Conservation (phyloP, 1,140 invertebrate species). For the Drosophila nigromelanica region DNA sequence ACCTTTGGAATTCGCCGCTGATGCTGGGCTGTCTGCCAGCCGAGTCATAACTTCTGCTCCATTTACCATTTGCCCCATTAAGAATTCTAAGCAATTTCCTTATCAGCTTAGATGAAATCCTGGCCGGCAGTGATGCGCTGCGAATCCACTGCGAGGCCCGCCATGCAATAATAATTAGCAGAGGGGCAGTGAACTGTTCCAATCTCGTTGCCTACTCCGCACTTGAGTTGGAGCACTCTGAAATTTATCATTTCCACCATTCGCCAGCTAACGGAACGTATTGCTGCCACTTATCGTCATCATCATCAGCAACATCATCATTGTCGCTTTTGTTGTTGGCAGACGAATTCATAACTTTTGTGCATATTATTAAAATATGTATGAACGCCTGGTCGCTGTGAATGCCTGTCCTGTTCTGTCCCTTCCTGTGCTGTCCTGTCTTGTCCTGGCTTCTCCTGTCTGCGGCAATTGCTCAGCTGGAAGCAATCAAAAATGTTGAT, state of each 20-base stretch:
- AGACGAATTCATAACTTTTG: slow-evolving; percentile 74
- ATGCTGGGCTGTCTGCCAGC: neutral
- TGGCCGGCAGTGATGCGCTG: slow-evolving; percentile 50
- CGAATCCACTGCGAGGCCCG: slow-evolving; percentile 11
- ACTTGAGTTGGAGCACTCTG: slow-evolving; percentile 25
- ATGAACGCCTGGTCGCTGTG: slow-evolving; percentile 35
- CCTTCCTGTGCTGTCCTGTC: neutral
- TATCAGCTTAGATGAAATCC: slow-evolving; percentile 76
- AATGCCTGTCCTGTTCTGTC: slow-evolving; percentile 34
- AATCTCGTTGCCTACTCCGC: slow-evolving; percentile 29
- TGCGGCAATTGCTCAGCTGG: slow-evolving; percentile 72
- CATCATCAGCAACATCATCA: slow-evolving; percentile 1
- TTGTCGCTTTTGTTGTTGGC: slow-evolving; percentile 25
- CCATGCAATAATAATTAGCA: slow-evolving; percentile 77
- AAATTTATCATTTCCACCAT: slow-evolving; percentile 70
- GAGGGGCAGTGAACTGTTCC: slow-evolving; percentile 33
- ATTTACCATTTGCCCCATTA: slow-evolving; percentile 64
- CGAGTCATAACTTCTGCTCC: slow-evolving; percentile 66
- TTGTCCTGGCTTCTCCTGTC: slow-evolving; percentile 10
- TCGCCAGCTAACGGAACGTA: slow-evolving; percentile 51
- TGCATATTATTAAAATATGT: slow-evolving; percentile 70
- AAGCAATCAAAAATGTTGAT: slow-evolving; percentile 82
- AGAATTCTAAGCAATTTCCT: slow-evolving; percentile 78
- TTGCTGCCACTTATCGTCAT: slow-evolving; percentile 39
- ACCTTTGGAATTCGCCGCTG: neutral